phyloP scores from a whole-genome alignment of 2,888 invertebrate species.

The Gymnoscelis rufifasciata region DNA sequence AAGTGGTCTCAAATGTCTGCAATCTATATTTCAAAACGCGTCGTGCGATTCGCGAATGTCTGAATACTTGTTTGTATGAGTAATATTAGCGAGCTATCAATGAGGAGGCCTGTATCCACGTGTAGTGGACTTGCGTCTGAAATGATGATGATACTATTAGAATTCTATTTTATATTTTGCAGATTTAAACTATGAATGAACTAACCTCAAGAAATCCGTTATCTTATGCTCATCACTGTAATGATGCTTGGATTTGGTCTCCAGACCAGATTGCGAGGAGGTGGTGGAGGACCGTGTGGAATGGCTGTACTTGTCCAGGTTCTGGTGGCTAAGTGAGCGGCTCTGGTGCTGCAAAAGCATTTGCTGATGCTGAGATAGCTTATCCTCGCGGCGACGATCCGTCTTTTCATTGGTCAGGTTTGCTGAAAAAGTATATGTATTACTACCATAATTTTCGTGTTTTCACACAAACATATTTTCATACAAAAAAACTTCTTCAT shows the following conservation, averaged over 20 bases:
- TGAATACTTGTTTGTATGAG: too few species aligned
- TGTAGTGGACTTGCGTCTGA: too few species aligned
- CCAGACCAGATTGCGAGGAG: constrained; percentile 53
- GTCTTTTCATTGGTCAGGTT: constrained; percentile 57
- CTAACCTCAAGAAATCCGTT: constrained; percentile 82
- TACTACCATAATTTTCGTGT: too few species aligned
- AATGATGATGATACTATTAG: too few species aligned
- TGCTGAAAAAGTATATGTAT: too few species aligned
- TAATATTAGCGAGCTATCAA: too few species aligned
- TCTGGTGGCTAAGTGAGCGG: constrained; percentile 79
- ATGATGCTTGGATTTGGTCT: constrained; percentile 67
- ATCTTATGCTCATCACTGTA: constrained; percentile 82
- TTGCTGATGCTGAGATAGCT: constrained; percentile 81
- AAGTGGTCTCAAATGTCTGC: too few species aligned
- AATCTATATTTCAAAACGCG: too few species aligned
- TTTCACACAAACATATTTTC: too few species aligned
- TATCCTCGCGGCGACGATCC: constrained; percentile 67
- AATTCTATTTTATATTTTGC: not conserved
- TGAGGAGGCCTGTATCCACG: too few species aligned
- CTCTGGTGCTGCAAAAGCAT: constrained; percentile 83
- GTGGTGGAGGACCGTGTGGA: constrained; percentile 59
- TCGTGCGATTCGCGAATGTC: too few species aligned
- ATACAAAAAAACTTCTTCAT: too few species aligned
- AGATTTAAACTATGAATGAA: not conserved
- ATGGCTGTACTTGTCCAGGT: constrained; percentile 81